Evolutionary conservation across 1,140 invertebrate genomes (phyloP).

Genomic region (Hycleus phaleratus): DNA sequence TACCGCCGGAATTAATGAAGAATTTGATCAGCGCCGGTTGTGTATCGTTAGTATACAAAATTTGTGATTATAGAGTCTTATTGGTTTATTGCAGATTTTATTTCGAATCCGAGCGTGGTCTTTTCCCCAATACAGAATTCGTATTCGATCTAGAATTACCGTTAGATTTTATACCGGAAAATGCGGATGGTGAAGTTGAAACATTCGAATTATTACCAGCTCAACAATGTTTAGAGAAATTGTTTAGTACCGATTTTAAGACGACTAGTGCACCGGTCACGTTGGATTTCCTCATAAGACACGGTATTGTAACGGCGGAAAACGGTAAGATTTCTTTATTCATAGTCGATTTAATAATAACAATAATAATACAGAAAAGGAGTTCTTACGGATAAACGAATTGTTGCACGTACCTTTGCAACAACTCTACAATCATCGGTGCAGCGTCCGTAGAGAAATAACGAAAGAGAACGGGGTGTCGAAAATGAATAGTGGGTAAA

Average conservation of each 20-base stretch:
- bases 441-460: background rate
- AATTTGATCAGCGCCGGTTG: slow-evolving; percentile 72
- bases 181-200: slow-evolving; percentile 89
- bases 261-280: slow-evolving; percentile 85
- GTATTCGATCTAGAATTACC: slow-evolving; percentile 92
- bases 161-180: slow-evolving; percentile 77
- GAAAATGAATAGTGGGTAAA: background rate
- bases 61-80: slow-evolving; percentile 3
- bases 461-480: slow-evolving; percentile 6
- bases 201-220: slow-evolving; percentile 79
- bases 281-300: slow-evolving; percentile 85
- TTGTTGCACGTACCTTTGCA: slow-evolving; percentile 80
- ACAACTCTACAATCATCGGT: slow-evolving; percentile 51
- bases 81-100: slow-evolving; percentile 57
- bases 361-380: slow-evolving; percentile 55
- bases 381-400: slow-evolving; percentile 76
- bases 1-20: slow-evolving; percentile 62
- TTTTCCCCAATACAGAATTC: slow-evolving; percentile 92
- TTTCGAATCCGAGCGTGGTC: slow-evolving; percentile 83
- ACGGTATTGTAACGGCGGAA: slow-evolving; percentile 80
- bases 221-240: slow-evolving; percentile 67
- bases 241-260: slow-evolving; percentile 80
- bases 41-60: slow-evolving; percentile 56
- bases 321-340: slow-evolving; percentile 58
- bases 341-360: background rate